Base-by-base conservation (phyloP, 2,113 vertebrate genomes). In the Sula dactylatra region DNA sequence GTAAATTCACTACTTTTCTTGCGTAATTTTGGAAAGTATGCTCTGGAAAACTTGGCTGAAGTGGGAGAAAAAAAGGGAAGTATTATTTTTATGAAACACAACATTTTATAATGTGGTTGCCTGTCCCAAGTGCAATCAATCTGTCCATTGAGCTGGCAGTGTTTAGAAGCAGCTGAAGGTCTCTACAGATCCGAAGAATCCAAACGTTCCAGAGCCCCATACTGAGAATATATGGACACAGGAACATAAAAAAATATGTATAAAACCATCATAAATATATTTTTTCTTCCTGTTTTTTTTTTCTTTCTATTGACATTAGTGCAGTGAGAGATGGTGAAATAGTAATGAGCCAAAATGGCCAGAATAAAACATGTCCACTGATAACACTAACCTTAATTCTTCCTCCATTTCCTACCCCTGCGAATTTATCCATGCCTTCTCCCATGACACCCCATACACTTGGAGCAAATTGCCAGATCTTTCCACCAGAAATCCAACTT, bases 1-100 rank as follows among this genome's bases (percentile, higher is more conserved):
- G 17, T 22, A 74, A 24, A 65, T 40, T 72, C 52, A 45, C 17
- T 64, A 36, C 44, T 83, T 95, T 73, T 88, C 38, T 36, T 83
- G 47, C 62, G 42, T 91, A 59, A 80, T 67, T 95, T 88, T 85
- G 69, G 49, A 31, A 50, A 40, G 24, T 52, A 49, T 85, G 44
- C 29, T 86, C 74, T 96, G 79, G 52, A 82, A 96, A 82, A 90
- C n/a, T 89, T 89, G 71, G 58, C 49, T 64, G 34, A 91, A 86
- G 55, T 86, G 38, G 47, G 50, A 65, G 16, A 24, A 50, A 52
- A 64, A 56, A 64, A 83, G 4, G 1, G 1, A 62, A 36, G 22
- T 42, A 36, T 59, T 93, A 36, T 25, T 93, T 94, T 70, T 89
- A 42, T 17, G 36, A 86, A 97, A 82, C 40, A 40, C 61, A 84